A percentile compares a stretch with the other conserved stretches of the same genome.
Conservation (phyloP, 1,140 invertebrate genomes). For the Thalassaphorura encarpata region DNA sequence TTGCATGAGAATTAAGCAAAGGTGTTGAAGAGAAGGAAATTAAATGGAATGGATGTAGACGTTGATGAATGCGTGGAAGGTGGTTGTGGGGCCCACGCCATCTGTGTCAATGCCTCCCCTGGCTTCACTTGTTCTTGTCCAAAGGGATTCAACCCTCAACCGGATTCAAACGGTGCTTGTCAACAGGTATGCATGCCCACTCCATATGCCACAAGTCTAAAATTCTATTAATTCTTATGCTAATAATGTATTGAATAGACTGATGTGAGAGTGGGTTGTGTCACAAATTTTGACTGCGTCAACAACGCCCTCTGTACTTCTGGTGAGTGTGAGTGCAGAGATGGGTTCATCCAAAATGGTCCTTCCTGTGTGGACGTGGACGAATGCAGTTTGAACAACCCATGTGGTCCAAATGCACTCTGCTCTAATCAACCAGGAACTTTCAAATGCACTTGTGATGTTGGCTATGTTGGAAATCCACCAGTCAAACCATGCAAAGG, state of each 20-base stretch:
- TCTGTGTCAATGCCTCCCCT: constrained; percentile 75
- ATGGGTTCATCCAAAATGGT: constrained; percentile 69
- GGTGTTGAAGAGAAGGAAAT: too few species aligned
- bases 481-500: constrained; percentile 67
- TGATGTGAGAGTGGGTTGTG: constrained; percentile 73
- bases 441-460: constrained; percentile 75
- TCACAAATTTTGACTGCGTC: constrained; percentile 79
- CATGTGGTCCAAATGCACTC: constrained; percentile 66
- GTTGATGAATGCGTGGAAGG: constrained; percentile 77
- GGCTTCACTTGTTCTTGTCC: constrained; percentile 81
- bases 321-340: constrained; percentile 78
- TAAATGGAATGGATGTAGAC: too few species aligned
- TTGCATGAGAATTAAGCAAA: neutral
- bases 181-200: constrained; percentile 56
- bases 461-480: too few species aligned
- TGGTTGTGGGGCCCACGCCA: constrained; percentile 72
- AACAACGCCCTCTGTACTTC: constrained; percentile 76
- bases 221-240: neutral
- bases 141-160: constrained; percentile 73
- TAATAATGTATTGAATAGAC: constrained; percentile 46
- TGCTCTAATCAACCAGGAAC: constrained; percentile 76
- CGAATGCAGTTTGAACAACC: constrained; percentile 60
- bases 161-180: constrained; percentile 68
- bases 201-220: neutral
- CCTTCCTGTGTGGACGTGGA: constrained; percentile 69